Conservation (phyloP, 1,140 invertebrate species). For the Drosophila pruinosa region DNA sequence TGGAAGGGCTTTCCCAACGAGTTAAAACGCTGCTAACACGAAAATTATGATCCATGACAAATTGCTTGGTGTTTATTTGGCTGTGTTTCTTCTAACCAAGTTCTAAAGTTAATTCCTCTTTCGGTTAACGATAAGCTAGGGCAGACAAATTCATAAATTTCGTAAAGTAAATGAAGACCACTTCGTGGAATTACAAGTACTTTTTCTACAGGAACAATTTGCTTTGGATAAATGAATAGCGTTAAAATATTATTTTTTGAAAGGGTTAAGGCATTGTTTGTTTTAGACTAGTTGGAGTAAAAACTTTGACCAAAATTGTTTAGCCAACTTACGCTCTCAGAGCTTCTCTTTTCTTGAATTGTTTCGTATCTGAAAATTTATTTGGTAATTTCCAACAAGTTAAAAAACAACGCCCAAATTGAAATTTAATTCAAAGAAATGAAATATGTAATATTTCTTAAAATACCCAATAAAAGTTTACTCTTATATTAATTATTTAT, state of each 20-base stretch:
- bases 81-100: not conserved
- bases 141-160: not conserved
- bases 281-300: too few relatives aligned
- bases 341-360: too few relatives aligned
- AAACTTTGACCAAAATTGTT: too few relatives aligned
- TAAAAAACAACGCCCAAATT: not conserved
- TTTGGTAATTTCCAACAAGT: not conserved
- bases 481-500: too few relatives aligned
- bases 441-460: too few relatives aligned
- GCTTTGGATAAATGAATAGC: not conserved
- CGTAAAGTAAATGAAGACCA: not conserved
- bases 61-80: constrained; percentile 32
- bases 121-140: not conserved
- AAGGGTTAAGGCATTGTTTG: too few relatives aligned
- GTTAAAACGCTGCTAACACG: constrained; percentile 48
- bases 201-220: not conserved
- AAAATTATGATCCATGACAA: constrained; percentile 68
- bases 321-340: too few relatives aligned
- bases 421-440: not conserved
- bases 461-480: too few relatives aligned
- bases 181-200: not conserved
- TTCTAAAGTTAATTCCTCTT: constrained; percentile 12
- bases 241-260: not conserved
- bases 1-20: constrained; percentile 59
- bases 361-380: not conserved